Base-by-base conservation (phyloP, 1,140 invertebrate genomes). In the Drosophila leontia region DNA sequence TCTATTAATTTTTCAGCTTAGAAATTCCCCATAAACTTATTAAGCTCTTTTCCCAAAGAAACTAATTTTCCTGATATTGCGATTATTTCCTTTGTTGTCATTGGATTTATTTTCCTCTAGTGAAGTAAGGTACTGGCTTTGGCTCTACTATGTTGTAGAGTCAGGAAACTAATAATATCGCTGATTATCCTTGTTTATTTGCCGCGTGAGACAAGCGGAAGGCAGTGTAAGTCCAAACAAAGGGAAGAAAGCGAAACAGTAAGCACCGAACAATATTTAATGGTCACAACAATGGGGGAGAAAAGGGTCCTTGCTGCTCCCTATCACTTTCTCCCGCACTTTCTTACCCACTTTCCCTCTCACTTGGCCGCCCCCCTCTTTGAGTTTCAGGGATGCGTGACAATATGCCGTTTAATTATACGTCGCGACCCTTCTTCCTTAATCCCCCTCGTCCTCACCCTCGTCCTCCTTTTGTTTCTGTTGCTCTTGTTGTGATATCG, bases 401-500 rank as follows among this genome's bases (percentile, higher is more conserved):
- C 85, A 88, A 88, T 88, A 90, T 88, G 84, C 81, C 85, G 84
- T 88, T 88, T 88, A 88, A 88, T 88, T 90, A 88, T 90, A 87
- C 77, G 80, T 75, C 56, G 62, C 67, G 83, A 87, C 80, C 83
- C 80, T 88, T 80, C 37, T 12, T 37, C 34, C 7, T n/a, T 59
- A n/a, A 41, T 17, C 15, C 23, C 53, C 39, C 50, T 59, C 13
- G 11, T 34, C 45, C 17, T 17, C 15, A 15, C 53, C 39, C 50
- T 59, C 13, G 11, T 23, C 45, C 17, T 58, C 11, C 15, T 58
- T 51, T 51, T 51, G 50, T 51, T 51, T 34, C 50, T 47, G 53
- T 17, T 71, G 42, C 35, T 72, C 62, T 51, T 80, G 80, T 68
- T 82, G 82, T 61, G 71, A 87, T 87, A 88, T 87, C 83, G 76